These are phyloP conservation scores for Tiphia femorata DNA, from an alignment of 2,888 invertebrate species.

Conservation along the genomic window DNA sequence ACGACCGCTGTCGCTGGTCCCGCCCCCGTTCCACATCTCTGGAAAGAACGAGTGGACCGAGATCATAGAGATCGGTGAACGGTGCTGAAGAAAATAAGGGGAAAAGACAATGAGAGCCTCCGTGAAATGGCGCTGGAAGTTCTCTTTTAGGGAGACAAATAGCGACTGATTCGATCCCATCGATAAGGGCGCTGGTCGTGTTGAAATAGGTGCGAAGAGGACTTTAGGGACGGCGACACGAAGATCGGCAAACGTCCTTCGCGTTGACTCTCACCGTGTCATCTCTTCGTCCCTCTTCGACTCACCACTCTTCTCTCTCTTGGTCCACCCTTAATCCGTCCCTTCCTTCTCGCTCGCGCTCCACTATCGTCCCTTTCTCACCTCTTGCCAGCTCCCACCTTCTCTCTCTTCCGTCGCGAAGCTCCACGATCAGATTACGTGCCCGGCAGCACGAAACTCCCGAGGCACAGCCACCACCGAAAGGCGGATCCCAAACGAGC, in stretches of 20 bases:
- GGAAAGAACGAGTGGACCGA: conserved; percentile 29
- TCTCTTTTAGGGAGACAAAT: conserved; percentile 47
- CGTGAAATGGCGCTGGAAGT: conserved; percentile 35
- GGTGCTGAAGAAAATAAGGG: conserved; percentile 7
- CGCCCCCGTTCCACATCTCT: background rate
- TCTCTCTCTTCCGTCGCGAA: conserved; percentile 14
- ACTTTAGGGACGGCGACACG: conserved; percentile 22
- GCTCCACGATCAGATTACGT: conserved; percentile 44
- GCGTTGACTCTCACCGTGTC: no score
- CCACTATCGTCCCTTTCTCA: background rate
- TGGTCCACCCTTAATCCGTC: background rate
- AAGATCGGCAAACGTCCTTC: conserved; percentile 36
- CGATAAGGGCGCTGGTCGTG: conserved; percentile 41
- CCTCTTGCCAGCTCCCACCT: no score
- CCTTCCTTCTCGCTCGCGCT: background rate
- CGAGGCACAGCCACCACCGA: conserved; percentile 14
- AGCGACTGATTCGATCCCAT: conserved; percentile 38
- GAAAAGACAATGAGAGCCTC: conserved; percentile 1
- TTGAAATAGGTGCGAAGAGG: conserved; percentile 55
- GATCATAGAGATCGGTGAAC: conserved; percentile 33
- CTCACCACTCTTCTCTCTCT: conserved; percentile 1
- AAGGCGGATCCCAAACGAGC: conserved; percentile 8
- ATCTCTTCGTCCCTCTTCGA: conserved; percentile 2
- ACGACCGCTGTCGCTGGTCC: background rate
- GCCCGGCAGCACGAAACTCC: conserved; percentile 8